These are phyloP conservation scores for Congeria kusceri DNA, from an alignment of 2,888 invertebrate genomes.

Conservation along the genomic window DNA sequence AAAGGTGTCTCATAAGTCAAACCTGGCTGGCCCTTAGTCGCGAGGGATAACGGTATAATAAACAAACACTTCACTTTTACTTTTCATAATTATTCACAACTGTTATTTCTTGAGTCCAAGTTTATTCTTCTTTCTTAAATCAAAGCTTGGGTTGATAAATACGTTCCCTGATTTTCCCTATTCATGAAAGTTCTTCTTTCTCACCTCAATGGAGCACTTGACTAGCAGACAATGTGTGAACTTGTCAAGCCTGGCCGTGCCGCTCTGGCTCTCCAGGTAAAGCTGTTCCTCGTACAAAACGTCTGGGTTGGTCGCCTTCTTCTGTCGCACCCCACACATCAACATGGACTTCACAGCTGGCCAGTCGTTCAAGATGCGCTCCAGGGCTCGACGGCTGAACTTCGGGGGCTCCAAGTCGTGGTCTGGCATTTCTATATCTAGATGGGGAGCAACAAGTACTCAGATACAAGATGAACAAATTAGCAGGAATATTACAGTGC, in stretches of 20 bases:
- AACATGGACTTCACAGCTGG: conserved; percentile 97
- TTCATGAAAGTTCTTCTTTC: conserved; percentile 10
- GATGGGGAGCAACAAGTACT: no score
- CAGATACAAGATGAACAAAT: no score
- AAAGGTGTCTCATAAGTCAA: no score
- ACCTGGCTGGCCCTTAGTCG: no score
- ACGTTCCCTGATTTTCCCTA: no score
- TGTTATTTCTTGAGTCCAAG: no score
- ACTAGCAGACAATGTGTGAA: conserved; percentile 98
- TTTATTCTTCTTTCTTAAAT: no score
- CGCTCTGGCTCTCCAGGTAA: conserved; percentile 93
- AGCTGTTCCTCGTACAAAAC: conserved; percentile 87
- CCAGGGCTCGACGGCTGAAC: conserved; percentile 96
- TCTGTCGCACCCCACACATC: conserved; percentile 88
- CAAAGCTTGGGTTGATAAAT: no score
- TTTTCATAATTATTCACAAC: no score
- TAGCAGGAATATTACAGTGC: no score
- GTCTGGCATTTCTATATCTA: conserved; percentile 97
- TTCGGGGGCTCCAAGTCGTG: conserved; percentile 99
- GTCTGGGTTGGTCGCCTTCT: conserved; percentile 72
- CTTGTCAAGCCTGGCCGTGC: conserved; percentile 97
- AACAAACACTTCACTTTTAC: no score
- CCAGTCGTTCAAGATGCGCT: conserved; percentile 95
- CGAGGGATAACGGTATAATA: no score
- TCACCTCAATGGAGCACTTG: conserved; percentile 93